Conservation (phyloP, 2,113 vertebrate genomes). For the Epinephelus lanceolatus region DNA sequence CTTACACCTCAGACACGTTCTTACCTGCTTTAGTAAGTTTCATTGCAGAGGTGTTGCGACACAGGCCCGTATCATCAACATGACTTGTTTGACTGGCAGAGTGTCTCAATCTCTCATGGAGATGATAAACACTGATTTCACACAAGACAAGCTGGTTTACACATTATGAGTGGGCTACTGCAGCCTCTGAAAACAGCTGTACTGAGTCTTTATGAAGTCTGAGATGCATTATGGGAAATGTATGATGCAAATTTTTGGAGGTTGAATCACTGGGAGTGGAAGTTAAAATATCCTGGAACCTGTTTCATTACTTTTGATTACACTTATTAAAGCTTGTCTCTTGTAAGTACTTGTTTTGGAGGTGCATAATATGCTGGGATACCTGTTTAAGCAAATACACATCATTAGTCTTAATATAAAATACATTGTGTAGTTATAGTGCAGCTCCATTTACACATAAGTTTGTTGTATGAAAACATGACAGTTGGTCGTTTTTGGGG, state of each 20-base stretch:
- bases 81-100: slow-evolving; percentile 20
- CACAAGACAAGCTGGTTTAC: not conserved
- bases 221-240: slow-evolving; percentile 5
- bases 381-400: not conserved
- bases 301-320: not conserved
- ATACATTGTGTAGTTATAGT: too few species aligned
- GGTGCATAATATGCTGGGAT: not conserved
- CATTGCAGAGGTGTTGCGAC: slow-evolving; percentile 37
- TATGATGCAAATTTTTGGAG: not conserved
- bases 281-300: not conserved
- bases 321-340: not conserved
- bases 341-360: not conserved
- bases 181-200: not conserved
- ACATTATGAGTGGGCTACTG: not conserved
- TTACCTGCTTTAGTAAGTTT: slow-evolving; percentile 40
- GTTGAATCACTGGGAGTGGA: not conserved
- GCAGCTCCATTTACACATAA: not conserved
- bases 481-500: not conserved
- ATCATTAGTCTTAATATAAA: not conserved
- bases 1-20: slow-evolving; percentile 51
- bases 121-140: not conserved
- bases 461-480: not conserved
- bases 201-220: not conserved
- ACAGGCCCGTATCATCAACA: slow-evolving; percentile 23
- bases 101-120: not conserved